Base-by-base conservation (phyloP, 2,888 invertebrate species). In the Lacanobia oleracea region DNA sequence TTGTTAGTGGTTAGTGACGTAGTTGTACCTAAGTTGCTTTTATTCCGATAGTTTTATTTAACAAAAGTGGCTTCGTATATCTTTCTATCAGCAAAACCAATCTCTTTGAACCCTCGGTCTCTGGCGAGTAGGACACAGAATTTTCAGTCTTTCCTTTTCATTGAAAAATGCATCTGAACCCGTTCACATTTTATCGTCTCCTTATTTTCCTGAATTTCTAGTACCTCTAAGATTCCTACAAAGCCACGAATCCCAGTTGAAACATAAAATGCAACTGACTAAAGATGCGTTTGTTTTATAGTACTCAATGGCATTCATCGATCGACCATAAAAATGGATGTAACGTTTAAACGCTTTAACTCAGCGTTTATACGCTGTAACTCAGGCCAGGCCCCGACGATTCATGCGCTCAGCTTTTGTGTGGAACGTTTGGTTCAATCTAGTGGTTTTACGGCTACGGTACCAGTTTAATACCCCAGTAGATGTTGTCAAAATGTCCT, bases 401-500 rank as follows among this genome's bases (percentile, higher is more conserved):
- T 83, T 82, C 84, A 85, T 85, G 72, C 81, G 76, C 82, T 77
- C 67, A 78, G 86, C 88, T 87, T 83, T 84, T 85, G 86, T 86
- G 83, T 69, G 67, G 77, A 77, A 79, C 86, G 87, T 87, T 87
- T 85, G 84, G 87, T 84, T 86, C 87, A 89, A 91, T 89, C 87
- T 88, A 83, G 84, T 74, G 76, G 84, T 86, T 88, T 88, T 88
- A 87, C 84, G 80, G 80, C 70, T 81, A 80, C 75, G 71, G 85
- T 84, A 82, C 75, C 82, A 65, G 79, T 87, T 88, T 87, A 87
- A 82, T 82, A 75, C 79, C 62, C 72, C 61, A 77, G 72, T 83
- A 79, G 79, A 83, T 75, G 78, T 85, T 84, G 75, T 79, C 79
- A 78, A 81, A 79, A 77, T 82, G 79, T 69, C 82, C 75, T 81